Evolutionary conservation across 1,140 invertebrate genomes (phyloP), one percentile per base, ranked within the genome.

Genomic region (Heterodera schachtii): DNA sequence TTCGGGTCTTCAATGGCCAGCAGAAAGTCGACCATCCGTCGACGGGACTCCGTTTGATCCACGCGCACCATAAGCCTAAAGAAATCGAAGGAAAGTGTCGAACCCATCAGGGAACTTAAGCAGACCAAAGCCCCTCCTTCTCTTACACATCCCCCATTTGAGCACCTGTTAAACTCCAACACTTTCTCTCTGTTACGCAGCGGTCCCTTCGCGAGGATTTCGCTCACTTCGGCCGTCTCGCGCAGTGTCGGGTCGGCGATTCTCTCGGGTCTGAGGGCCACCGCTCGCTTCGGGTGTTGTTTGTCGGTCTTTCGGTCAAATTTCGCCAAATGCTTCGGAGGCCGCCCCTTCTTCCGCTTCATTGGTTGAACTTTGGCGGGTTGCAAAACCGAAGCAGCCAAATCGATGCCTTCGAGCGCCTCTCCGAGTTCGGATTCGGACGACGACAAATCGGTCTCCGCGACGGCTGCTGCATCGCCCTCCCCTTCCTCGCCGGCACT

Each of bases 11-110:
- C 70, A 44, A 71, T 81, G 49, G 44, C n/a, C 2, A 83, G 66
- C 64, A 83, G 73, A 75, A 83, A 83, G n/a, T 83, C 82, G 41
- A 83, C 75, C 82, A 83, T 83, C 44, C 71, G 31, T 13, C 69
- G 71, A 44, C 82, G 43, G 16, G 49, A 79, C 43, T 83, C 82
- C n/a, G 57, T 52, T 43, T 83, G 80, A 46, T 83, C 82, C 16
- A 82, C 82, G 31, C 82, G 80, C n/a, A 83, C 82, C 82, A 83
- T 83, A 64, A 83, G 47, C 73, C 81, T 82, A 44, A 81, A 70
- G 66, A 13, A 73, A 6, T 6, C 4, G 31, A 19, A 3, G 5
- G 16, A 19, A 77, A n/a, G 8, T n/a, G 2, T 31, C 0, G 67
- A 21, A 77, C 67, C 46, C 7, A 60, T 9, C n/a, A 3, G 47